phyloP scores from a whole-genome alignment of 1,140 invertebrate species.

The Pseudomyrmex gracilis region DNA sequence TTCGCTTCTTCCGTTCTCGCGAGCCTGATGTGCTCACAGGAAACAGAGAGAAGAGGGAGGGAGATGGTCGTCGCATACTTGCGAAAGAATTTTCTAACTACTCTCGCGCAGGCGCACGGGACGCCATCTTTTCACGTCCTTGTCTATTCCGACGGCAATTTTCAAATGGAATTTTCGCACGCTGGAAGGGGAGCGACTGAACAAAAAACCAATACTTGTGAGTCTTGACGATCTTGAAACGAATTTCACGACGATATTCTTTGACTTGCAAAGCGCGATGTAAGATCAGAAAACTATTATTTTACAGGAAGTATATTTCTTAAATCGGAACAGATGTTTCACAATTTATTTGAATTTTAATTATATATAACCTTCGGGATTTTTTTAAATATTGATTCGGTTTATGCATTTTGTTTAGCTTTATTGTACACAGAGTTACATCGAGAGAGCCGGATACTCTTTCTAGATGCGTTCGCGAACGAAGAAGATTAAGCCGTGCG shows the following conservation, averaged over 20 bases:
- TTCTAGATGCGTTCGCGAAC: conserved; percentile 8
- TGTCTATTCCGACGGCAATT: conserved; percentile 42
- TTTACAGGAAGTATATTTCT: background rate
- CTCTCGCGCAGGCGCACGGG: background rate
- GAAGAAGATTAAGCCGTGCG: conserved; percentile 8
- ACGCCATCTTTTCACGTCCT: conserved; percentile 57
- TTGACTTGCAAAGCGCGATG: background rate
- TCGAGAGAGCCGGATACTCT: background rate
- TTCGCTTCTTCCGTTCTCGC: conserved; percentile 16
- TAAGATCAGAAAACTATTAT: background rate
- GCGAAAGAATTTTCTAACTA: conserved; percentile 63
- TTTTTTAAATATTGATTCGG: conserved; percentile 26
- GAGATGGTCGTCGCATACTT: conserved; percentile 59
- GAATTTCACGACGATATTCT: conserved; percentile 27
- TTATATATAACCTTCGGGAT: background rate
- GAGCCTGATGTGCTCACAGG: background rate
- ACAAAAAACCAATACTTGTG: conserved; percentile 35
- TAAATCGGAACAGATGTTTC: background rate
- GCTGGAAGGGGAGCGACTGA: background rate
- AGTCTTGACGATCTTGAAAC: background rate
- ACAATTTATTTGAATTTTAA: too few relatives aligned
- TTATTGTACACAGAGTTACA: conserved; percentile 1
- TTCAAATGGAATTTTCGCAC: conserved; percentile 59
- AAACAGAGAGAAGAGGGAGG: too few relatives aligned
- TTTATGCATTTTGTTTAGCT: background rate